A percentile compares a stretch with the other conserved stretches of the same genome.
Evolutionary conservation across 2,888 invertebrate species (phyloP).

Genomic region (Caenorhabditis becei): DNA sequence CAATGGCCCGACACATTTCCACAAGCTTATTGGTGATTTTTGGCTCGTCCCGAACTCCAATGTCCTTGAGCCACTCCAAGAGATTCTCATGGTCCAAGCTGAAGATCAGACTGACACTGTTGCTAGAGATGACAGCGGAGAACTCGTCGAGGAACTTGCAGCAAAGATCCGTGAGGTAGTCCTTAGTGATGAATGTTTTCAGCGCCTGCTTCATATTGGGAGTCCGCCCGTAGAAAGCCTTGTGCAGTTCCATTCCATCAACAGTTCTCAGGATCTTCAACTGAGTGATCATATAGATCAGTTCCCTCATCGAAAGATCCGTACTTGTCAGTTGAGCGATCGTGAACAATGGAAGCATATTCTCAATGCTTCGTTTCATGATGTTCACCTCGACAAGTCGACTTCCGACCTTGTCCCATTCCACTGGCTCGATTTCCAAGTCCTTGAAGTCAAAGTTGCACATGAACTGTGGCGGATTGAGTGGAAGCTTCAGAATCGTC

Average conservation of each 20-base stretch:
- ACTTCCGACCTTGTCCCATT: slow-evolving; percentile 13
- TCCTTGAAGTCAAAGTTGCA: slow-evolving; percentile 12
- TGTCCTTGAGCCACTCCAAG: slow-evolving; percentile 27
- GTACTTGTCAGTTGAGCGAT: slow-evolving; percentile 13
- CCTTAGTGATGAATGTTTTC: slow-evolving; percentile 5
- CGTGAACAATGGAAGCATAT: slow-evolving; percentile 11
- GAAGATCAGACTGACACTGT: slow-evolving; percentile 27
- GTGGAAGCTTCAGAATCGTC: slow-evolving; percentile 19
- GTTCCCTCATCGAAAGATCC: slow-evolving; percentile 17
- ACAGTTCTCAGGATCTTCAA: slow-evolving; percentile 2
- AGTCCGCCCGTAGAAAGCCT: slow-evolving; percentile 10
- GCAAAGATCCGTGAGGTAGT: background rate
- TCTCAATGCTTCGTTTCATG: background rate
- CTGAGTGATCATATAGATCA: slow-evolving; percentile 26
- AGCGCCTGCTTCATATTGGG: background rate
- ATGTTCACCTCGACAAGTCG: slow-evolving; percentile 22
- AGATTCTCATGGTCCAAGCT: slow-evolving; percentile 24
- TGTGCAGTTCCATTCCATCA: slow-evolving; percentile 15
- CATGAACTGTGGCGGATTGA: no score
- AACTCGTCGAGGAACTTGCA: slow-evolving; percentile 13
- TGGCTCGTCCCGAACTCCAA: slow-evolving; percentile 7
- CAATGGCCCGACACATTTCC: slow-evolving; percentile 1
- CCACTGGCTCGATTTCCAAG: background rate
- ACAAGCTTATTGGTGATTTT: slow-evolving; percentile 14
- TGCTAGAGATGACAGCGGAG: background rate